Evolutionary conservation across 64 coral and sea anemone species (phyloP).

Genomic region (Pocillopora verrucosa): DNA sequence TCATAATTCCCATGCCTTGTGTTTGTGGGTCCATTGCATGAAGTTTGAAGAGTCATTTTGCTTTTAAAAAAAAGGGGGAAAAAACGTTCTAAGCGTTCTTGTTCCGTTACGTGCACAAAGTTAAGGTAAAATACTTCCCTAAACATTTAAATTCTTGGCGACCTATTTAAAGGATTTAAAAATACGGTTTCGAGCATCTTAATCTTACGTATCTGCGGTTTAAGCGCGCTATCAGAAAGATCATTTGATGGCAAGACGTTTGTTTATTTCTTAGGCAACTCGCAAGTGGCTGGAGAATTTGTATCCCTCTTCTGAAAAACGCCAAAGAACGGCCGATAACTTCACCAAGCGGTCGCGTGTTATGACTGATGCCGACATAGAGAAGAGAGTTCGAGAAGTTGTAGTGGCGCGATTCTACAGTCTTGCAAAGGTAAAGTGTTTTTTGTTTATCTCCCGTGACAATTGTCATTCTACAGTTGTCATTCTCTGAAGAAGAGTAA

Average conservation of each 20-base stretch:
- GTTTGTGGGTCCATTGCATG: too few species aligned
- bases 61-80: too few species aligned
- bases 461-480: neutral
- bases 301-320: slow-evolving; percentile 28
- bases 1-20: too few species aligned
- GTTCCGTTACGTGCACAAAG: too few species aligned
- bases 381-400: slow-evolving; percentile 56
- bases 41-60: too few species aligned
- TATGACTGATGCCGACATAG: slow-evolving; percentile 45
- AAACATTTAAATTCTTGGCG: too few species aligned
- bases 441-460: neutral
- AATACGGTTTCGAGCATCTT: too few species aligned
- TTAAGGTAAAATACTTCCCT: too few species aligned
- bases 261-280: slow-evolving; percentile 29
- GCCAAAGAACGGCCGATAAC: slow-evolving; percentile 6
- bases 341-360: neutral
- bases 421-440: slow-evolving; percentile 45
- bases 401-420: slow-evolving; percentile 66
- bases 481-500: too few species aligned
- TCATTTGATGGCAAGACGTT: neutral
- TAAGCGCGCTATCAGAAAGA: neutral
- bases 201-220: too few species aligned
- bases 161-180: too few species aligned
- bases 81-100: too few species aligned
- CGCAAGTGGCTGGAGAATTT: slow-evolving; percentile 59